phyloP scores from a whole-genome alignment of 2,888 invertebrate genomes.

The Nomada lathburiana region DNA sequence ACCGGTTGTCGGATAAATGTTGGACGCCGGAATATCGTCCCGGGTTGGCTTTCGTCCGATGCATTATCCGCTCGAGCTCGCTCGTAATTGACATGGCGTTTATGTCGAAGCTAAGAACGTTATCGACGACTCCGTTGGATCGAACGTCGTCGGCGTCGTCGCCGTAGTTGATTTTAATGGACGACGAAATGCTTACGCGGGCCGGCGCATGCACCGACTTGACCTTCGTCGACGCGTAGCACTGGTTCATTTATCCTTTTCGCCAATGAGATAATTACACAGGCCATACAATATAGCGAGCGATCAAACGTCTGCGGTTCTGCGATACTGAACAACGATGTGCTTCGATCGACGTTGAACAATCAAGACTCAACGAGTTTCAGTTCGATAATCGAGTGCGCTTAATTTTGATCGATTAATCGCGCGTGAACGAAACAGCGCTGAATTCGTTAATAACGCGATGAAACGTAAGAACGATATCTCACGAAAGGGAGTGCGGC shows the following conservation, averaged over 20 bases:
- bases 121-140: constrained; percentile 36
- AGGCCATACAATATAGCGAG: no score
- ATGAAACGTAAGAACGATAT: background rate
- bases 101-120: constrained; percentile 45
- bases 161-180: constrained; percentile 40
- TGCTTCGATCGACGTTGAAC: background rate
- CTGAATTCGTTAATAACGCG: background rate
- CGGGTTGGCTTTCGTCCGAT: constrained; percentile 29
- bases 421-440: constrained; percentile 14
- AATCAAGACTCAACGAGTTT: background rate
- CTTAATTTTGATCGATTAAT: constrained; percentile 35
- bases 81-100: constrained; percentile 53
- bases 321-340: background rate
- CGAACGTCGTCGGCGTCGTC: background rate
- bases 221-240: background rate
- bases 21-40: constrained; percentile 28
- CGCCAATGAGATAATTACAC: background rate
- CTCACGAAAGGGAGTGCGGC: background rate
- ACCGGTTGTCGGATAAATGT: constrained; percentile 41
- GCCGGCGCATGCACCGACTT: background rate
- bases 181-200: constrained; percentile 7
- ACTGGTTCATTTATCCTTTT: constrained; percentile 7
- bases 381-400: constrained; percentile 29
- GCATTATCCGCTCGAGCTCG: constrained; percentile 38
- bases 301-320: background rate